phyloP scores from a whole-genome alignment of 2,113 vertebrate species.

The Erpornis zantholeuca region DNA sequence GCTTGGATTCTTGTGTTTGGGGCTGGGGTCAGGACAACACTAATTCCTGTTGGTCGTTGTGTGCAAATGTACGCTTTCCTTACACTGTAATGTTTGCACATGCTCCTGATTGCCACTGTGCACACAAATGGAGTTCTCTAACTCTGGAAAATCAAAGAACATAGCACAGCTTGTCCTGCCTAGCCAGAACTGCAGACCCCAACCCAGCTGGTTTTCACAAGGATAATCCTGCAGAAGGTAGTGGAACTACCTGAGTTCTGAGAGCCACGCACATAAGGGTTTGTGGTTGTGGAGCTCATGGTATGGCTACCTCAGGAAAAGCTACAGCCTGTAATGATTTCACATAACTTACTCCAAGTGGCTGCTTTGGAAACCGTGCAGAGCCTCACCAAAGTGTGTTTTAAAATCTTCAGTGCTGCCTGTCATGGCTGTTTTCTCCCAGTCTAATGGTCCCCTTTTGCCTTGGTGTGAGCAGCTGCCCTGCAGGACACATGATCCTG shows the following conservation, averaged over 20 bases:
- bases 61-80: background rate
- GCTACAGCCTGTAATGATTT: background rate
- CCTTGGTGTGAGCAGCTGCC: slow-evolving; percentile 74
- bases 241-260: background rate
- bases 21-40: background rate
- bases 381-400: background rate
- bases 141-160: background rate
- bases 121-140: background rate
- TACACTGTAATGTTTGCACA: background rate
- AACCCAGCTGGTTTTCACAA: background rate
- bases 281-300: background rate
- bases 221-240: background rate
- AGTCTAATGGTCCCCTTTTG: background rate
- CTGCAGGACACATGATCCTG: slow-evolving; percentile 79
- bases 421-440: background rate
- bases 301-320: background rate
- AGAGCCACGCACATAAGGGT: background rate
- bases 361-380: background rate
- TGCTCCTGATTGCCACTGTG: background rate
- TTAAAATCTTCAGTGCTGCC: background rate
- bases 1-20: background rate
- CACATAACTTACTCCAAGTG: background rate
- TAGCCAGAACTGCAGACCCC: background rate
- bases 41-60: background rate
- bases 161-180: background rate